Evolutionary conservation across 2,888 invertebrate genomes (phyloP).

Genomic region (Heliconius aoede): DNA sequence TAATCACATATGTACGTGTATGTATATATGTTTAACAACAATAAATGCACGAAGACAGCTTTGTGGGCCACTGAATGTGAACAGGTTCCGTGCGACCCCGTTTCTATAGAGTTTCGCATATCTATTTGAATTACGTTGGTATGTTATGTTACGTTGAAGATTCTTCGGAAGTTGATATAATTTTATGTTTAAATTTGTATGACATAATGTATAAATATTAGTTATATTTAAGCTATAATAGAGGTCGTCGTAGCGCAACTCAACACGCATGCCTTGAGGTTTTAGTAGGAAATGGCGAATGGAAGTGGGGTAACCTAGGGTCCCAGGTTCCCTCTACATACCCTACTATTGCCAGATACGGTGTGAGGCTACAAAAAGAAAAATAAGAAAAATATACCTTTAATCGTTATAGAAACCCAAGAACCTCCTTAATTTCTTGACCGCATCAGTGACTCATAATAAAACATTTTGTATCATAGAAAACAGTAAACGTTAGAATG

Average conservation of each 20-base stretch:
- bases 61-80: constrained; percentile 57
- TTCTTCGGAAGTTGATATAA: constrained; percentile 1
- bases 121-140: constrained; percentile 32
- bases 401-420: too few relatives aligned
- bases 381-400: too few relatives aligned
- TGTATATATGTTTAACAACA: not conserved
- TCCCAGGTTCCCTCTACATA: too few relatives aligned
- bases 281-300: too few relatives aligned
- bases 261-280: too few relatives aligned
- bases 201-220: not conserved
- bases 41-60: constrained; percentile 56
- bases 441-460: not conserved
- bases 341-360: too few relatives aligned
- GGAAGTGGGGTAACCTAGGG: too few relatives aligned
- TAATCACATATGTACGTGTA: not conserved
- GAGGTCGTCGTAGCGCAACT: too few relatives aligned
- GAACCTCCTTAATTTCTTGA: too few relatives aligned
- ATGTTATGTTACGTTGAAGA: constrained; percentile 13
- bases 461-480: too few relatives aligned
- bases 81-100: constrained; percentile 61
- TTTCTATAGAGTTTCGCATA: constrained; percentile 42
- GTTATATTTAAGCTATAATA: too few relatives aligned
- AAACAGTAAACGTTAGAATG: not conserved
- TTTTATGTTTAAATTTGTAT: constrained; percentile 1
- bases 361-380: too few relatives aligned